phyloP scores from a whole-genome alignment of 2,797 vertebrate species.

The Myotis daubentonii region DNA sequence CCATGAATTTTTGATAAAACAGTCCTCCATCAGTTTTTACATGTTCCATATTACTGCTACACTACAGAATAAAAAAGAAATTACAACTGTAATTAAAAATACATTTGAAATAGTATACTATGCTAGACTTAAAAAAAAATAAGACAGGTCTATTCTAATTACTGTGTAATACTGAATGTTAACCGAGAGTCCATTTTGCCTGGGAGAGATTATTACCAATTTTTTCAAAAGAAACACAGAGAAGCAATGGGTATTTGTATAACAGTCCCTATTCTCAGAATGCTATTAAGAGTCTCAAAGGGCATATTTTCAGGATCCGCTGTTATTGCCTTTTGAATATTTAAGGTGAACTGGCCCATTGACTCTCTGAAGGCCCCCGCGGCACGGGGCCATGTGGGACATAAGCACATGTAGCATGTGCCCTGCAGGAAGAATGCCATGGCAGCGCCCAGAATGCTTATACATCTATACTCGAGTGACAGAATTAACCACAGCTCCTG shows the following conservation, averaged over 20 bases:
- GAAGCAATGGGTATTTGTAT: background rate
- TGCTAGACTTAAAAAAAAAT: background rate
- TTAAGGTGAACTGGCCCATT: background rate
- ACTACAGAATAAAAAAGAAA: background rate
- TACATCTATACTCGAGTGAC: background rate
- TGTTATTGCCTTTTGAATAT: background rate
- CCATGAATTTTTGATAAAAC: background rate
- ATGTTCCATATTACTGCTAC: background rate
- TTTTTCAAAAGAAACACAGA: background rate
- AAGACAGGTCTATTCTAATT: background rate
- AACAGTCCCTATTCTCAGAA: background rate
- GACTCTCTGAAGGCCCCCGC: accelerated
- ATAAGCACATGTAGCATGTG: accelerated
- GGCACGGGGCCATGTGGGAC: background rate
- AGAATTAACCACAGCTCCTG: background rate
- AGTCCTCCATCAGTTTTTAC: background rate
- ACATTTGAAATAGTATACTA: background rate
- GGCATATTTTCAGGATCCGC: background rate
- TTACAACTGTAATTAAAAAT: background rate
- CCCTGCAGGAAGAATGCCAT: background rate
- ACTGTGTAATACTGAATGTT: background rate
- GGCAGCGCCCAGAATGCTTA: background rate
- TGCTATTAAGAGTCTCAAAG: background rate
- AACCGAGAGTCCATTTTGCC: background rate
- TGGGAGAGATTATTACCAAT: background rate